phyloP scores from a whole-genome alignment of 2,888 invertebrate genomes.

The Hirtodrosophila trivittata region DNA sequence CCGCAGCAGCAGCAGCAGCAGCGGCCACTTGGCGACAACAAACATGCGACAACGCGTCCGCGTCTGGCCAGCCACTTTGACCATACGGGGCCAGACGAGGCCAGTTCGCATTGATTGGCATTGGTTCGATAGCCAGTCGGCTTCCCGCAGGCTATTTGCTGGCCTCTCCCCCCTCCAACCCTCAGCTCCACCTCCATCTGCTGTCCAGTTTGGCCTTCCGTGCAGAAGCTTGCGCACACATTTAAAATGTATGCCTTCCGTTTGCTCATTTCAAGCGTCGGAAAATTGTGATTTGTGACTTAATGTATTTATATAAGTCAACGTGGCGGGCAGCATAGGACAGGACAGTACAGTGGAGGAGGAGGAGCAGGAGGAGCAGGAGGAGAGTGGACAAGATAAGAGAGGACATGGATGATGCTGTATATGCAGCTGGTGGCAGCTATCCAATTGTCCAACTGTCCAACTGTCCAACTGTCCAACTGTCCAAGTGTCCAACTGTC shows the following conservation, averaged over 20 bases:
- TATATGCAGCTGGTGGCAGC: constrained; percentile 17
- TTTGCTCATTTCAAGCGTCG: constrained; percentile 77
- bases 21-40: constrained; percentile 54
- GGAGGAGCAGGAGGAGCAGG: neutral
- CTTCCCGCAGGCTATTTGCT: constrained; percentile 69
- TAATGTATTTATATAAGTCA: constrained; percentile 79
- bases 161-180: constrained; percentile 2
- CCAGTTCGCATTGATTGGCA: constrained; percentile 63
- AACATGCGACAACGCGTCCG: constrained; percentile 76
- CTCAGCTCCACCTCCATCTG: constrained; percentile 1
- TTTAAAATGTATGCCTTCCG: constrained; percentile 79
- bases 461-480: constrained; percentile 6
- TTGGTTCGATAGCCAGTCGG: constrained; percentile 65
- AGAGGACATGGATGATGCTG: constrained; percentile 4
- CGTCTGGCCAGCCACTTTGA: constrained; percentile 59
- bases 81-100: constrained; percentile 37
- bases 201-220: constrained; percentile 24
- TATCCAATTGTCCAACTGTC: constrained; percentile 8
- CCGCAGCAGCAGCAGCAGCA: constrained; percentile 14
- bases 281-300: constrained; percentile 82
- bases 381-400: neutral
- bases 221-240: constrained; percentile 48
- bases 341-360: constrained; percentile 3
- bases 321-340: constrained; percentile 35
- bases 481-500: constrained; percentile 19